Percentiles rank a stretch among this genome's conserved stretches.
Conservation (phyloP, 2,797 vertebrate species). For the Sitta carolinensis region DNA sequence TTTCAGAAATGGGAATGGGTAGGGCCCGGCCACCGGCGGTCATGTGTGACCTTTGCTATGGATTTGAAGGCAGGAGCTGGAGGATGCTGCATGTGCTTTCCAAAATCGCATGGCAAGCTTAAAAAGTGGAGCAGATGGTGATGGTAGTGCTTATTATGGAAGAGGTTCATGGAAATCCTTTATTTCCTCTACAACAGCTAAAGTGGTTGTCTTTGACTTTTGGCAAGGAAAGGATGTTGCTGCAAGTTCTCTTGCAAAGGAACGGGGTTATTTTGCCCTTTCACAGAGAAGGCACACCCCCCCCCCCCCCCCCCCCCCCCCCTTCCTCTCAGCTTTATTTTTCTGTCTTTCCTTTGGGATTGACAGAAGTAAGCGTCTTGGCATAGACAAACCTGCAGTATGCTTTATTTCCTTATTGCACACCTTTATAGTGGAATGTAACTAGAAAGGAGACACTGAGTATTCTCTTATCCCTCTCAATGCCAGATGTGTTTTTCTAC, state of each 20-base stretch:
- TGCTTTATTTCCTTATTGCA: not conserved
- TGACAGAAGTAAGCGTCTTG: not conserved
- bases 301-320: too few relatives aligned
- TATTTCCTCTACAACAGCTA: not conserved
- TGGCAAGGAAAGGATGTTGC: not conserved
- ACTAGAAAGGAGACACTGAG: not conserved
- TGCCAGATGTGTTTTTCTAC: not conserved
- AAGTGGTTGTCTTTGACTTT: not conserved
- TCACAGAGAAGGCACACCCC: not conserved
- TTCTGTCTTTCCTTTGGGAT: not conserved
- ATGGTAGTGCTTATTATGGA: not conserved
- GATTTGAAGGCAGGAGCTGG: not conserved
- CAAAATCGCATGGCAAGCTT: slow-evolving; percentile 3
- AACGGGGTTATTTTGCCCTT: not conserved
- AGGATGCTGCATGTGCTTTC: not conserved
- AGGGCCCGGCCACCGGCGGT: not conserved
- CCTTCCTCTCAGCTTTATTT: not conserved
- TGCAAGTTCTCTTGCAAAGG: not conserved
- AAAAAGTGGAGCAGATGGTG: slow-evolving; percentile 51
- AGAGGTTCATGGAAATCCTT: slow-evolving; percentile 24
- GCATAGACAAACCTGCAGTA: not conserved
- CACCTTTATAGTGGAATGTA: slow-evolving; percentile 18
- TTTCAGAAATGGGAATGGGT: not conserved
- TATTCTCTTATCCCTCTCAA: slow-evolving; percentile 1
- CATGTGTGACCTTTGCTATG: slow-evolving; percentile 46